A percentile compares a stretch with the other conserved stretches of the same genome.
phyloP scores from a whole-genome alignment of 2,888 invertebrate genomes.

The Omphaloscelis lunosa region DNA sequence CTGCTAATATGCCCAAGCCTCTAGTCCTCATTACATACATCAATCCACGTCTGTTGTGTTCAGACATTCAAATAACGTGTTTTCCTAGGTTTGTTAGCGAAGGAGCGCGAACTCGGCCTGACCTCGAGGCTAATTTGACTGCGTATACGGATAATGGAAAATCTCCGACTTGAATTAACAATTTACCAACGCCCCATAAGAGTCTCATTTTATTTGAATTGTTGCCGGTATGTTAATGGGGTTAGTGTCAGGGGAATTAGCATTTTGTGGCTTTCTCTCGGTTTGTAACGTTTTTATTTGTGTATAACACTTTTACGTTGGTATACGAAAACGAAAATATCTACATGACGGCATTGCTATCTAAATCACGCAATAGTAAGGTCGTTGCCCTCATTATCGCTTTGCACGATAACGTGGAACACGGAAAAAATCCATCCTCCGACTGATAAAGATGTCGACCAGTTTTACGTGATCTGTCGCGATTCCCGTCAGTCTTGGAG shows the following conservation, averaged over 20 bases:
- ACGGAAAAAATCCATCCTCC: slow-evolving; percentile 86
- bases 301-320: slow-evolving; percentile 49
- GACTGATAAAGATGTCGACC: slow-evolving; percentile 78
- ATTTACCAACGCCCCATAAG: slow-evolving; percentile 71
- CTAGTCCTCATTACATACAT: slow-evolving; percentile 60
- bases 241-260: slow-evolving; percentile 66
- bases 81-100: slow-evolving; percentile 78
- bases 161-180: slow-evolving; percentile 73
- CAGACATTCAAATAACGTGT: slow-evolving; percentile 67
- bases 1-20: slow-evolving; percentile 25
- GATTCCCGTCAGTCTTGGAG: slow-evolving; percentile 45
- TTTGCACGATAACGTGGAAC: slow-evolving; percentile 84
- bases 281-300: slow-evolving; percentile 36
- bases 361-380: slow-evolving; percentile 82
- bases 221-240: slow-evolving; percentile 66
- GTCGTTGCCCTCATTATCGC: slow-evolving; percentile 86
- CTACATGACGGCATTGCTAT: slow-evolving; percentile 73
- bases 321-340: slow-evolving; percentile 62
- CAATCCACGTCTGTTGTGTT: slow-evolving; percentile 64
- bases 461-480: slow-evolving; percentile 73
- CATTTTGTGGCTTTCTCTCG: slow-evolving; percentile 51
- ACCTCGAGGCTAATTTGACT: slow-evolving; percentile 78
- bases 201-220: slow-evolving; percentile 70
- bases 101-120: slow-evolving; percentile 72
- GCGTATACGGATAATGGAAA: slow-evolving; percentile 76